Evolutionary conservation across 2,113 vertebrate genomes (phyloP).

Genomic region (Serilophus lunatus): DNA sequence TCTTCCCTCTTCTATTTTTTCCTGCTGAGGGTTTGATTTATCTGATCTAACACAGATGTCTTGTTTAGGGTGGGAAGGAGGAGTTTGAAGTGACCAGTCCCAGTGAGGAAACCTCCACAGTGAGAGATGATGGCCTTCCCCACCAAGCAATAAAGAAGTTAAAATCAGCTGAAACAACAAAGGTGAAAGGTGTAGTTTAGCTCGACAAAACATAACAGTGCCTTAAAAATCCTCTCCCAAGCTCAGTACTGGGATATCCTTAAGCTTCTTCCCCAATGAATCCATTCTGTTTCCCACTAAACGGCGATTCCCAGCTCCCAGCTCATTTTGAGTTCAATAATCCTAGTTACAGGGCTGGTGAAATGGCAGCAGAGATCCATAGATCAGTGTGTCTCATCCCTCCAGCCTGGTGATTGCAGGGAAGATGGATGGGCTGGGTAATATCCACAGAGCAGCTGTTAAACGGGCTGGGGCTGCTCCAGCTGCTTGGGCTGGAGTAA

Average conservation of each 20-base stretch:
- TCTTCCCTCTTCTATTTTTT: not conserved
- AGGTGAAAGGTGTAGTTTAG: not conserved
- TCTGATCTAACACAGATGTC: not conserved
- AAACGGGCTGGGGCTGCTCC: not conserved
- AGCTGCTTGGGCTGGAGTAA: slow-evolving; percentile 8
- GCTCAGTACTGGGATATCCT: not conserved
- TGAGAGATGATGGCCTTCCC: not conserved
- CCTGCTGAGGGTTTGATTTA: not conserved
- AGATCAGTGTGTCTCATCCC: not conserved
- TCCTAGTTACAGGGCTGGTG: not conserved
- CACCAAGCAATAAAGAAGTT: not conserved
- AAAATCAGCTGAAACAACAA: not conserved
- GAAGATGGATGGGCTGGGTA: slow-evolving; percentile 6
- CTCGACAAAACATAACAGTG: not conserved
- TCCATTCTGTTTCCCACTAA: not conserved
- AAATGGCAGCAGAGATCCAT: not conserved
- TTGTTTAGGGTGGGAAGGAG: not conserved
- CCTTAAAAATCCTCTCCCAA: not conserved
- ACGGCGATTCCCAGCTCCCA: not conserved
- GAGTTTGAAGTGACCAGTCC: not conserved
- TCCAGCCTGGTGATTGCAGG: not conserved
- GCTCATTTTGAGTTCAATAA: not conserved
- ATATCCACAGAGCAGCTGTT: not conserved
- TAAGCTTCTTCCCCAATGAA: not conserved
- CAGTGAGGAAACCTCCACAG: not conserved